Evolutionary conservation across 2,888 invertebrate genomes (phyloP), one percentile per base, ranked within the genome.

Genomic region (Stramonita haemastoma): DNA sequence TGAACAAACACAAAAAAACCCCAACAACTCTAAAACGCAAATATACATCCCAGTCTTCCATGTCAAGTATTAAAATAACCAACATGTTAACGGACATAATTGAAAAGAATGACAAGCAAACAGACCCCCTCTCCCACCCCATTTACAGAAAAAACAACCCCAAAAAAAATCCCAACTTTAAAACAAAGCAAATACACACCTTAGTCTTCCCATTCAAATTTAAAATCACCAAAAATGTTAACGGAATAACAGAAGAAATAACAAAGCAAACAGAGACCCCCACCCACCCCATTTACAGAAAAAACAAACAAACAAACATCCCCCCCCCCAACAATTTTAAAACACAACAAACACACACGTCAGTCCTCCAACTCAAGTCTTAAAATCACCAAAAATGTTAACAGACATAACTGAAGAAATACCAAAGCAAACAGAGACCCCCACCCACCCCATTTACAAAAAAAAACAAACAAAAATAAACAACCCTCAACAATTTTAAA

Each of bases 41-140:
- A 34, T 66, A 32, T 34, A 91, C 90, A 92, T 93, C 93, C 92
- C 29, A 91, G 88, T 11, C 92, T 60, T 15, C 87, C 90, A 34
- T 91, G 92, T 46, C 46, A 46, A 46, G 46, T 46, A n/a, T 46
- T 46, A 46, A 46, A 46, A 46, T 46, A 8, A 46, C 46, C 46
- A 46, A n/a, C 2, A 46, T 46, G 2, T 46, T 5, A 46, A 46
- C 46, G 8, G 2, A 46, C n/a, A n/a, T n/a, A n/a, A n/a, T n/a
- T n/a, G n/a, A n/a, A 77, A 77, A 77, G 29, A 77, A 77, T 0
- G 0, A 0, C 6, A 29, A 29, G 29, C 26, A n/a, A 77, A 77
- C 5, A 29, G 2, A 60, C 4, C 19, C 15, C 22, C 22, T 60
- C 6, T 2, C 15, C 60, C 15, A 60, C 60, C 60, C 60, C 15